A percentile compares a stretch with the other conserved stretches of the same genome.
phyloP scores from a whole-genome alignment of 2,888 invertebrate genomes.

The Cataglyphis altisquamis region DNA sequence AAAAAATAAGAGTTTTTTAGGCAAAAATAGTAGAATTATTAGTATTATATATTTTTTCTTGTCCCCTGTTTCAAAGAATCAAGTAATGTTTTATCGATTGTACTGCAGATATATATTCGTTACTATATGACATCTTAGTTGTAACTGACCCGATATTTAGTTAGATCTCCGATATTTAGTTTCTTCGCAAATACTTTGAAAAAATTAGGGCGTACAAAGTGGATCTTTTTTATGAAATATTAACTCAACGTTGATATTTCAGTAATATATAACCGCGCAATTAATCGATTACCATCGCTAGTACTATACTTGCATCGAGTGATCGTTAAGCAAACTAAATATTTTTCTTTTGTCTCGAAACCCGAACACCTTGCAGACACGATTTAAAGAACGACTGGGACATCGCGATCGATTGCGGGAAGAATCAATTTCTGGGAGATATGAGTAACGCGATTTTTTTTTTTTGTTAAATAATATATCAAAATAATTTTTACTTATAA shows the following conservation, averaged over 20 bases:
- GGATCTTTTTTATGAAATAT: not conserved
- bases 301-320: conserved; percentile 18
- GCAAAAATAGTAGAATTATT: not conserved
- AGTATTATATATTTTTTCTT: not conserved
- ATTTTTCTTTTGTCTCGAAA: conserved; percentile 62
- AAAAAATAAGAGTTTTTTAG: not conserved
- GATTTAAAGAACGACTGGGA: conserved; percentile 50
- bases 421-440: conserved; percentile 61
- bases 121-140: too few relatives aligned
- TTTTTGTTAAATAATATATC: not conserved
- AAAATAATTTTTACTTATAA: not conserved
- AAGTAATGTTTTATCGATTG: not conserved
- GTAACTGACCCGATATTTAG: not conserved
- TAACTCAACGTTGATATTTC: conserved; percentile 24
- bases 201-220: not conserved
- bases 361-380: conserved; percentile 28
- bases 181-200: not conserved
- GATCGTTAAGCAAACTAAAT: conserved; percentile 65
- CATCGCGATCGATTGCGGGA: conserved; percentile 62
- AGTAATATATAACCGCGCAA: not conserved
- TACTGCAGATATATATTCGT: not conserved
- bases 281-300: conserved; percentile 20
- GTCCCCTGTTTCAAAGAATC: not conserved
- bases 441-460: conserved; percentile 2
- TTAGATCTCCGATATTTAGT: not conserved